Evolutionary conservation across 2,888 invertebrate genomes (phyloP).

Genomic region (Sipha maydis): DNA sequence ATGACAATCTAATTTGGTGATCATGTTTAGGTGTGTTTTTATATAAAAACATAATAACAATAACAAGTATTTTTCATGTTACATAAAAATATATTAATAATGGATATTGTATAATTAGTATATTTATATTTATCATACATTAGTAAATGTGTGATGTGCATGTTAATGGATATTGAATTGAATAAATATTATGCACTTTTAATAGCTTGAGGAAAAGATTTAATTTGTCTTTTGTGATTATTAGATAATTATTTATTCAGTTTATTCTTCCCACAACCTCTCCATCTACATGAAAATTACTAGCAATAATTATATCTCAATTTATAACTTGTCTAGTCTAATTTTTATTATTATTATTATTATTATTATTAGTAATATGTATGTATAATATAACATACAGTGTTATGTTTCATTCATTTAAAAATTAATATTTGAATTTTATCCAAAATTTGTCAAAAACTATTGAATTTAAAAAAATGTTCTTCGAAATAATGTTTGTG

Average conservation of each 20-base stretch:
- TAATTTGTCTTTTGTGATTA: background rate
- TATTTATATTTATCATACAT: background rate
- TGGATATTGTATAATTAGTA: background rate
- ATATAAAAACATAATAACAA: background rate
- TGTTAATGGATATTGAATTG: slow-evolving; percentile 9
- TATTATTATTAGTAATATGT: background rate
- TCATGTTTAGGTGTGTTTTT: slow-evolving; percentile 20
- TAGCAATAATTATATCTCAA: slow-evolving; percentile 30
- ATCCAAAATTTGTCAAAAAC: background rate
- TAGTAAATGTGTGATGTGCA: background rate
- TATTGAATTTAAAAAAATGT: background rate
- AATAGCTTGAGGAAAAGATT: background rate
- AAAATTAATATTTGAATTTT: background rate
- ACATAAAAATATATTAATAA: background rate
- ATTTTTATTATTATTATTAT: slow-evolving; percentile 7
- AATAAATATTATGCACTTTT: slow-evolving; percentile 7
- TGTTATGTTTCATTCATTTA: background rate
- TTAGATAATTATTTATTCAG: no score
- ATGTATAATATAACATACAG: background rate
- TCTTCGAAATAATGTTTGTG: background rate
- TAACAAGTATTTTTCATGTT: background rate
- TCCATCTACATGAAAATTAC: background rate
- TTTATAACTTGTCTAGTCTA: slow-evolving; percentile 38
- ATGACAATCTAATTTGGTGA: slow-evolving; percentile 51
- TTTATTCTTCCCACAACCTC: background rate